Conservation (phyloP, 1,140 invertebrate genomes). For the Chironomus tepperi region DNA sequence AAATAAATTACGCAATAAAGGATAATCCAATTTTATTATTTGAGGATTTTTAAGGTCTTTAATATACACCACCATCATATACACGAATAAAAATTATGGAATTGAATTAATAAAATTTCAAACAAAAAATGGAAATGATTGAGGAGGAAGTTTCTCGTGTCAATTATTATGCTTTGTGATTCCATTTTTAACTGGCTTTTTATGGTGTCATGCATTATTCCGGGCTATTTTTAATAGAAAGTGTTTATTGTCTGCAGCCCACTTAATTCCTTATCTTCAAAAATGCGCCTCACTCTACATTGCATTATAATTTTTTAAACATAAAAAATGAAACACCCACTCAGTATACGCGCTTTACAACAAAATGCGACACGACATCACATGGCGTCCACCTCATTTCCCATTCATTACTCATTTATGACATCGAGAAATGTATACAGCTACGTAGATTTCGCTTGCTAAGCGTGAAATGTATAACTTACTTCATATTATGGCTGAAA, state of each 20-base stretch:
- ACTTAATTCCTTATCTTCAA: too few relatives aligned
- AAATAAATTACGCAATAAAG: neutral
- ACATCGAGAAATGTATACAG: neutral
- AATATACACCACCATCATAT: too few relatives aligned
- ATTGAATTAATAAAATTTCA: neutral
- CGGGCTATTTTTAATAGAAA: too few relatives aligned
- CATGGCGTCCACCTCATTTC: conserved; percentile 17
- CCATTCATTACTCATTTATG: conserved; percentile 22
- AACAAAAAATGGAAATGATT: too few relatives aligned
- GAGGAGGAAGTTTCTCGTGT: neutral
- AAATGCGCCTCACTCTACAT: neutral
- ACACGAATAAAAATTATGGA: neutral
- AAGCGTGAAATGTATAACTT: too few relatives aligned
- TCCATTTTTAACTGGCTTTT: too few relatives aligned
- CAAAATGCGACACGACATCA: neutral
- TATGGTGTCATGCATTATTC: too few relatives aligned
- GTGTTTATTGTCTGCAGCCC: too few relatives aligned
- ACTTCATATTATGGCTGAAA: neutral
- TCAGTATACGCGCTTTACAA: neutral
- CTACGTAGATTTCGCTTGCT: neutral
- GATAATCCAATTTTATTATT: neutral
- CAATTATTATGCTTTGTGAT: neutral
- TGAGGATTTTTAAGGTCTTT: neutral
- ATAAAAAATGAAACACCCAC: neutral
- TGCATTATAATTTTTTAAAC: neutral